These are phyloP conservation scores for Adelphocoris suturalis DNA, from an alignment of 2,888 invertebrate genomes.

Conservation along the genomic window DNA sequence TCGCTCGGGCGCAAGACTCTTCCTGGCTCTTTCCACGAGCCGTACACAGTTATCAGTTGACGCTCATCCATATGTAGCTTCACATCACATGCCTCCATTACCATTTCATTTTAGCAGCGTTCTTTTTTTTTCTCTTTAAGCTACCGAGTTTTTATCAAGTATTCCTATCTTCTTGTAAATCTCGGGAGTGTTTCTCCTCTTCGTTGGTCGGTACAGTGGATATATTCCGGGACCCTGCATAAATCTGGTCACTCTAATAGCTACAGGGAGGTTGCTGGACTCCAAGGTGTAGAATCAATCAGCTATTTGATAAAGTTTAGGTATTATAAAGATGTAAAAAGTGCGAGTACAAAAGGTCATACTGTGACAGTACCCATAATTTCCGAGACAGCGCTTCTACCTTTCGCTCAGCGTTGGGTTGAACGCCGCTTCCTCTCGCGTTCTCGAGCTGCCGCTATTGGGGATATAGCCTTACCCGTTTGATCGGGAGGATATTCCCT, in stretches of 20 bases:
- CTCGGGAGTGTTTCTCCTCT: background rate
- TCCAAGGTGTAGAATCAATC: too few relatives aligned
- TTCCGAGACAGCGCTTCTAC: too few relatives aligned
- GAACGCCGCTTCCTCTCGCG: too few relatives aligned
- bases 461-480: too few relatives aligned
- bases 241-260: background rate
- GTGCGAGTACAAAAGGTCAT: too few relatives aligned
- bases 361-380: too few relatives aligned
- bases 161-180: background rate
- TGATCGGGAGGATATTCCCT: too few relatives aligned
- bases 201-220: background rate
- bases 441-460: too few relatives aligned
- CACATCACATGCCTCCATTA: conserved; percentile 44
- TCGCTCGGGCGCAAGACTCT: background rate
- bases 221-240: background rate
- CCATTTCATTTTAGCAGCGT: conserved; percentile 17
- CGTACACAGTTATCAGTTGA: conserved; percentile 47
- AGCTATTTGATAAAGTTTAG: too few relatives aligned
- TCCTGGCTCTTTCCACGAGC: background rate
- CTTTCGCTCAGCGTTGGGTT: too few relatives aligned
- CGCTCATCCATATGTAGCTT: background rate
- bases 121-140: background rate
- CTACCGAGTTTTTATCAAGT: background rate
- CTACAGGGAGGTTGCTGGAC: too few relatives aligned
- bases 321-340: too few relatives aligned